Conservation (phyloP, 2,113 vertebrate genomes). For the Oreochromis spilurus region DNA sequence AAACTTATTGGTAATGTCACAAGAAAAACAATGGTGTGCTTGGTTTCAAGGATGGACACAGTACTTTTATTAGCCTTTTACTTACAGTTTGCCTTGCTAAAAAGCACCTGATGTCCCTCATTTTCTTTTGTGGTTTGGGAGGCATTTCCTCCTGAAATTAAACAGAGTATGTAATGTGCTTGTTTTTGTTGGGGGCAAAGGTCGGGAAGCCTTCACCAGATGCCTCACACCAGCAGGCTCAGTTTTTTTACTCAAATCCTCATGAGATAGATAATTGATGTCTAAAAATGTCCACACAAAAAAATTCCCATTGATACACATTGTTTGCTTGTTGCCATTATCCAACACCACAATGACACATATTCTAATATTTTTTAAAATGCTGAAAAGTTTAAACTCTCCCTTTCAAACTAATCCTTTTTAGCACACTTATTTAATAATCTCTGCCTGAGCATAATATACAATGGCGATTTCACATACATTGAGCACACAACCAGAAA, state of each 20-base stretch:
- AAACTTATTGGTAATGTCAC: too few relatives aligned
- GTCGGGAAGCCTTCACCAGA: background rate
- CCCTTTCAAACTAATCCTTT: background rate
- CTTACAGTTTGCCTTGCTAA: background rate
- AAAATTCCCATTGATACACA: background rate
- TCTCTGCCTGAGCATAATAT: background rate
- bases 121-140: background rate
- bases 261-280: background rate
- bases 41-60: too few relatives aligned
- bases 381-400: background rate
- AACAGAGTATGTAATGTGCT: background rate
- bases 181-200: background rate
- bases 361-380: background rate
- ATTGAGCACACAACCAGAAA: background rate
- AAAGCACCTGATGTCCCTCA: background rate
- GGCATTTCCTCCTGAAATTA: background rate
- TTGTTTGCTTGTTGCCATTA: background rate
- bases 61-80: background rate
- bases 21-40: too few relatives aligned
- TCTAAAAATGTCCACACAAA: background rate
- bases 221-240: too few relatives aligned
- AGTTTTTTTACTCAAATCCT: background rate
- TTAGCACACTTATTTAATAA: background rate
- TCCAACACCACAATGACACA: background rate
- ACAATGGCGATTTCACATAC: background rate